Evolutionary conservation across 2,888 invertebrate species (phyloP).

Genomic region (Serripes groenlandicus): DNA sequence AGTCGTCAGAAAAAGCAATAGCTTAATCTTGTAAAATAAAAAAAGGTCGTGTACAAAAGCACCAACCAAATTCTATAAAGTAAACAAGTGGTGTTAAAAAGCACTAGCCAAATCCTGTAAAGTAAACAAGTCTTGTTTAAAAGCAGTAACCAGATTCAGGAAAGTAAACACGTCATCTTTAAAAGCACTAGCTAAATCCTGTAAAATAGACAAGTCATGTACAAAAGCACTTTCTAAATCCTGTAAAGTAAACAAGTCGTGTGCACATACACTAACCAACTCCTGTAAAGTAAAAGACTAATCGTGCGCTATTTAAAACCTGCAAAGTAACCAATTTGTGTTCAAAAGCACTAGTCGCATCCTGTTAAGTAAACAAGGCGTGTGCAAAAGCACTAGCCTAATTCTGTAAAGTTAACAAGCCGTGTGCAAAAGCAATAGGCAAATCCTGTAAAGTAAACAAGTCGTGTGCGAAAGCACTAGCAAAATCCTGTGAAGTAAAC

Average conservation of each 20-base stretch:
- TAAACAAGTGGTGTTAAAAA: no score
- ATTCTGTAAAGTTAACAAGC: neutral
- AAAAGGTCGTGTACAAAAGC: neutral
- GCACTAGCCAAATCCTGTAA: no score
- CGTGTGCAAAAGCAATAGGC: neutral
- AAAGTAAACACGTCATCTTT: neutral
- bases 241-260: neutral
- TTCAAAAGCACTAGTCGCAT: conserved; percentile 78
- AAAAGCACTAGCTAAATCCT: neutral
- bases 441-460: neutral
- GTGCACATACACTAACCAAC: neutral
- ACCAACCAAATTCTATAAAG: no score
- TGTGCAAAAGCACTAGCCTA: neutral
- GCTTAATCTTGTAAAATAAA: neutral
- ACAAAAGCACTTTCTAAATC: neutral
- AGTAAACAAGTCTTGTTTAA: no score
- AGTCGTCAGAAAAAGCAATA: neutral
- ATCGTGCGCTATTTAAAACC: neutral
- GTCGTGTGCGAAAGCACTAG: neutral
- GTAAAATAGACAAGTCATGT: neutral
- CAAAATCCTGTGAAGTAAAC: no score
- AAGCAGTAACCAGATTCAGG: conserved; percentile 79
- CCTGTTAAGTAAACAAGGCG: conserved; percentile 64
- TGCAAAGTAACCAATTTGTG: conserved; percentile 63
- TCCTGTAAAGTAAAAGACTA: neutral